A percentile compares a stretch with the other conserved stretches of the same genome.
phyloP scores from a whole-genome alignment of 92 coral and sea anemone species.

The Scolanthus callimorphus region DNA sequence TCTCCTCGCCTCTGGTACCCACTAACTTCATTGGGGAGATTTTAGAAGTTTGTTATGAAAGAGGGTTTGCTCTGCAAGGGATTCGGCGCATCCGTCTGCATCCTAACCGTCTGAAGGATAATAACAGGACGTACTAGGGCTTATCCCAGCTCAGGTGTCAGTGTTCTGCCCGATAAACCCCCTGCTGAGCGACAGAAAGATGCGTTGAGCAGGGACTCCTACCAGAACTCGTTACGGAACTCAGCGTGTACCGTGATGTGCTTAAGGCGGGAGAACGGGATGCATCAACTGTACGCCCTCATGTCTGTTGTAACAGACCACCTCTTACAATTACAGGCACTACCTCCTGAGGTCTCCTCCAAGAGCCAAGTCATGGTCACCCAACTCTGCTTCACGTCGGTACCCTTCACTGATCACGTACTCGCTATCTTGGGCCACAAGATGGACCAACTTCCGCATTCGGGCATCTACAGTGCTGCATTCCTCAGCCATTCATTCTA shows the following conservation, averaged over 20 bases:
- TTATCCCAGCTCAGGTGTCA: slow-evolving; percentile 61
- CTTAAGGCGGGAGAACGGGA: slow-evolving; percentile 79
- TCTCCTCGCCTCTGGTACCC: slow-evolving; percentile 80
- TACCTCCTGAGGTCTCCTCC: slow-evolving; percentile 39
- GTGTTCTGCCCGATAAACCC: slow-evolving; percentile 66
- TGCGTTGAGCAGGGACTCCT: no score
- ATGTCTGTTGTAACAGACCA: slow-evolving; percentile 30
- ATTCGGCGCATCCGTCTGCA: slow-evolving; percentile 61
- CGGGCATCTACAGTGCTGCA: slow-evolving; percentile 66
- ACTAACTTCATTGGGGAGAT: slow-evolving; percentile 66
- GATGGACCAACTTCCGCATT: slow-evolving; percentile 54
- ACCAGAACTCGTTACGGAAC: no score
- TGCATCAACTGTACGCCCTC: slow-evolving; percentile 64
- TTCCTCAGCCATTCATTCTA: slow-evolving; percentile 74
- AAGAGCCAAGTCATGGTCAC: slow-evolving; percentile 34
- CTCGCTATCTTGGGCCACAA: slow-evolving; percentile 64
- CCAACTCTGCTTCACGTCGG: slow-evolving; percentile 53
- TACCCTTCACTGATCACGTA: slow-evolving; percentile 66
- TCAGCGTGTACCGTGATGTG: slow-evolving; percentile 68
- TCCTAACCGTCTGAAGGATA: slow-evolving; percentile 41
- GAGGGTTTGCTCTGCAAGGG: slow-evolving; percentile 75
- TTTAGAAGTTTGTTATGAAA: slow-evolving; percentile 54
- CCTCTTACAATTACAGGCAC: slow-evolving; percentile 20
- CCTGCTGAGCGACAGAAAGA: slow-evolving; percentile 5
- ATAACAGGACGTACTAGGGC: slow-evolving; percentile 61